These are phyloP conservation scores for Salticus scenicus DNA, from an alignment of 2,888 invertebrate species.

Conservation along the genomic window DNA sequence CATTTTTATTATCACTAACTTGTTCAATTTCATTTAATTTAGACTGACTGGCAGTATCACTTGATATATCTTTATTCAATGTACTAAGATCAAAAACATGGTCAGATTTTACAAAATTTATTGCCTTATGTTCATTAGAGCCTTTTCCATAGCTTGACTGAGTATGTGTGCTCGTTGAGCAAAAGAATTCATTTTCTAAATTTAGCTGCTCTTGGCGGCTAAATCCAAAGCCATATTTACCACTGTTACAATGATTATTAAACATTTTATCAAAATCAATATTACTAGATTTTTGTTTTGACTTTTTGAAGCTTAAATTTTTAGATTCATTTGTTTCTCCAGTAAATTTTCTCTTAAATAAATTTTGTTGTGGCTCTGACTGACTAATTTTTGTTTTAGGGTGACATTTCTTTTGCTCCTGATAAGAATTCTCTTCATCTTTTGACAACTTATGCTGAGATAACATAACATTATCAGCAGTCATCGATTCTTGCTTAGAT, in stretches of 20 bases:
- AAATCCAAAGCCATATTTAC: slow-evolving; percentile 56
- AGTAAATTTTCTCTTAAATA: not conserved
- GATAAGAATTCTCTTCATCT: too few species aligned
- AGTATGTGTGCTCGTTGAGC: not conserved
- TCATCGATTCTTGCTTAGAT: not conserved
- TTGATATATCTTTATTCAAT: slow-evolving; percentile 29
- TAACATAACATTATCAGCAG: too few species aligned
- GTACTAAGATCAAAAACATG: slow-evolving; percentile 66
- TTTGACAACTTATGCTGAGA: not conserved
- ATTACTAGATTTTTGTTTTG: slow-evolving; percentile 11
- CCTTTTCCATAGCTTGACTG: not conserved
- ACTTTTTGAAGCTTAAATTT: slow-evolving; percentile 13
- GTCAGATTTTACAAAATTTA: slow-evolving; percentile 70
- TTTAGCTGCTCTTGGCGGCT: slow-evolving; percentile 7
- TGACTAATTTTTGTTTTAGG: not conserved
- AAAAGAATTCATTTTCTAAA: slow-evolving; percentile 11
- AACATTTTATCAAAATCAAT: slow-evolving; percentile 42
- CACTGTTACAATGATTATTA: slow-evolving; percentile 10
- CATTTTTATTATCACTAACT: not conserved
- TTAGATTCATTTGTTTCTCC: not conserved
- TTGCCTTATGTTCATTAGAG: slow-evolving; percentile 13
- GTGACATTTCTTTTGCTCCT: too few species aligned
- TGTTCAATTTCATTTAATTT: not conserved
- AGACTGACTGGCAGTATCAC: not conserved
- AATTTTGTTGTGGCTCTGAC: not conserved